Base-by-base conservation (phyloP, 2,113 vertebrate species). In the Notothenia rossii region DNA sequence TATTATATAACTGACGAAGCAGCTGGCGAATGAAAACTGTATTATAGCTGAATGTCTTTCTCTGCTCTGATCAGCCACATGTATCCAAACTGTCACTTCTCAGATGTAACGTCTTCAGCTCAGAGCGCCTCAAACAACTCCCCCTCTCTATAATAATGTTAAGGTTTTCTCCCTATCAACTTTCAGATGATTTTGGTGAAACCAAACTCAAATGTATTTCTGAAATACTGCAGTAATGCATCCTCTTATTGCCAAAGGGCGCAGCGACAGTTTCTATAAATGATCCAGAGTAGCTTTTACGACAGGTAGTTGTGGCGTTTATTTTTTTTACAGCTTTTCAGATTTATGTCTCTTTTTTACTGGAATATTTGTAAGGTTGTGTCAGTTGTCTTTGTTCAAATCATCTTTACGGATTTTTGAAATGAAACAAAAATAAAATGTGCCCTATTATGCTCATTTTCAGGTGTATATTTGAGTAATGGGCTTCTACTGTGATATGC, bases 41-140 rank as follows among this genome's bases (percentile, higher is more conserved):
- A 70, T 78, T 67, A 54, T 25, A 62, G 33, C 4, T 70, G 40
- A 84, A 76, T 17, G 66, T 82, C 78, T 72, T 65, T 78, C 85
- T 80, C 71, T 60, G 64, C 66, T 75, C 53, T 48, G 51, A 72
- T 83, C 65, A 81, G 60, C 48, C 43, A 75, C 66, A 84, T 69
- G 45, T 54, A 77, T 86, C 68, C 79, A 62, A 4, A 33, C 73
- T 77, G 84, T 86, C 66, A 75, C 54, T 8, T 79, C 68, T 77
- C 33, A 86, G 80, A 92, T 73, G 85, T 69, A 85, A 86, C 12
- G 56, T 25, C 25, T 82, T 74, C 74, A 78, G 82, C 74, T 72
- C 63, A 22, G 50, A 75, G 65, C 12, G 58, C 88, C 82, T 89
- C 45, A 51, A 76, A 87, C 33, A 29, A 76, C 56, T 75, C 46